Percentiles rank a stretch among this genome's conserved stretches.
Conservation (phyloP, 2,888 invertebrate species). For the Ennomos erosarius region DNA sequence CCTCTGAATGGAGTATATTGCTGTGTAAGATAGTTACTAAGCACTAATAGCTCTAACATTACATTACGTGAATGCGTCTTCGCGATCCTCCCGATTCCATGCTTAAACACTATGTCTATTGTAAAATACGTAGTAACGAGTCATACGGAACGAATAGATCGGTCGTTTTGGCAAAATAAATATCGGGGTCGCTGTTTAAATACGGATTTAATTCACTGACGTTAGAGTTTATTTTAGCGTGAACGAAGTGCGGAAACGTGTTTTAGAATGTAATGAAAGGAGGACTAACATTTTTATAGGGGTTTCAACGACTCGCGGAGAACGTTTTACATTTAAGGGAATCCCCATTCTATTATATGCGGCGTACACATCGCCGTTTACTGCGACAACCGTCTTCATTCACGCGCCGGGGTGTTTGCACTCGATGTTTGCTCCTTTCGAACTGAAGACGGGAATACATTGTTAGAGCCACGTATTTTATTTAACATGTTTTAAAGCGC, state of each 20-base stretch:
- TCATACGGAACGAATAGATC: conserved; percentile 65
- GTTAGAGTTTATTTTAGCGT: conserved; percentile 52
- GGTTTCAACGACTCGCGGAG: conserved; percentile 78
- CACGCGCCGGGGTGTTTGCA: conserved; percentile 28
- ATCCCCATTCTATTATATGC: conserved; percentile 79
- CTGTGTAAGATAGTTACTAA: conserved; percentile 56
- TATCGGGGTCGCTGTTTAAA: conserved; percentile 42
- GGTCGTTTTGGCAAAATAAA: conserved; percentile 65
- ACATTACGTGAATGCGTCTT: conserved; percentile 40
- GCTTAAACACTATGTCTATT: conserved; percentile 49
- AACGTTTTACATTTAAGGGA: conserved; percentile 81
- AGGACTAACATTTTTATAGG: conserved; percentile 83
- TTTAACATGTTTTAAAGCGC: conserved; percentile 18
- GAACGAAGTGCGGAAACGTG: conserved; percentile 49
- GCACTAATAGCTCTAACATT: conserved; percentile 47
- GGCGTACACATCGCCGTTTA: conserved; percentile 73
- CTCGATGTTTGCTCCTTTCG: conserved; percentile 36
- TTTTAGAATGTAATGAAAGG: conserved; percentile 79
- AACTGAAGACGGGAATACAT: conserved; percentile 23
- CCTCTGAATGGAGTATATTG: conserved; percentile 62
- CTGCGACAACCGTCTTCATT: conserved; percentile 70
- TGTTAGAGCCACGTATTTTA: conserved; percentile 19
- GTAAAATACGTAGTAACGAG: conserved; percentile 58
- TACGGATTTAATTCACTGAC: conserved; percentile 40
- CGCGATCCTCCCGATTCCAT: conserved; percentile 28